Percentiles rank a stretch among this genome's conserved stretches.
These are phyloP conservation scores for Anthonomus grandis DNA, from an alignment of 1,140 invertebrate species.

Conservation along the genomic window DNA sequence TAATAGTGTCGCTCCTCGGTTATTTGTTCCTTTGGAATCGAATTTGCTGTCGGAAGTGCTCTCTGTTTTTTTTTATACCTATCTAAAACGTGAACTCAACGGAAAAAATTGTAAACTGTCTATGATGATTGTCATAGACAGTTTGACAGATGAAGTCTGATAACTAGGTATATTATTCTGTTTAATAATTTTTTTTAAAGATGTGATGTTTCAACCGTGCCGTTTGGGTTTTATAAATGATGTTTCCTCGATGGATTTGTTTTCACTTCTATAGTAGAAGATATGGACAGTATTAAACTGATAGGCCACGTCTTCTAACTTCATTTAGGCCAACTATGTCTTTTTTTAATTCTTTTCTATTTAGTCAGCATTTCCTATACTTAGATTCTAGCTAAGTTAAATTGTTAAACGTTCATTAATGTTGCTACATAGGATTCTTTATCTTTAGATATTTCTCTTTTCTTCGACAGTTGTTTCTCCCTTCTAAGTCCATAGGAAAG, in stretches of 20 bases:
- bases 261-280: background rate
- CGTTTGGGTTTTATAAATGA: background rate
- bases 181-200: background rate
- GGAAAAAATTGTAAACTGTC: background rate
- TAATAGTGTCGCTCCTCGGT: background rate
- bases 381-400: no score
- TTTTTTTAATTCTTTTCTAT: no score
- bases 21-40: background rate
- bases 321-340: background rate
- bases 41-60: background rate
- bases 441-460: no score
- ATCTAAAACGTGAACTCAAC: background rate
- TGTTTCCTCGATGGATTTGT: no score
- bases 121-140: background rate
- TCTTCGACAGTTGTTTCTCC: no score
- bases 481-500: no score
- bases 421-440: no score
- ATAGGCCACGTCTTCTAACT: background rate
- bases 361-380: no score
- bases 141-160: background rate
- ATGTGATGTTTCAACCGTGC: background rate
- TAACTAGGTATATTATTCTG: background rate
- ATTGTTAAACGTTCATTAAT: no score
- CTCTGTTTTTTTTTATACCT: background rate
- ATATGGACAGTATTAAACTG: background rate